phyloP scores from a whole-genome alignment of 1,140 invertebrate genomes.

The Camponotus vicinus region DNA sequence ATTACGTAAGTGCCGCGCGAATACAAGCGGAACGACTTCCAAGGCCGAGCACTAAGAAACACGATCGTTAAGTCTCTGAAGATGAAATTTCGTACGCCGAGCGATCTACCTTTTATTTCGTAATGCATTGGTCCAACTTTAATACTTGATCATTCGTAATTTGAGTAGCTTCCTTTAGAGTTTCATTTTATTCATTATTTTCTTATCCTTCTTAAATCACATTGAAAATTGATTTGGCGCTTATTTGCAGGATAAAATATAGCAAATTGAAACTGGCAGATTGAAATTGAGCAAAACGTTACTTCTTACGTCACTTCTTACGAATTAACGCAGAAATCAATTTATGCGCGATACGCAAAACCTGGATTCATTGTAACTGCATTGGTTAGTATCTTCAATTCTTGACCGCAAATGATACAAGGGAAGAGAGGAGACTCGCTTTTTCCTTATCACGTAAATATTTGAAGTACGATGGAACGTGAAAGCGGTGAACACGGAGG shows the following conservation, averaged over 20 bases:
- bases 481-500: not conserved
- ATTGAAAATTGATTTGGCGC: not conserved
- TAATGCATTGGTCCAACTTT: conserved; percentile 64
- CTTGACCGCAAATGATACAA: not conserved
- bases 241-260: not conserved
- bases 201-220: not conserved
- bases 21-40: conserved; percentile 72
- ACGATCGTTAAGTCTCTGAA: conserved; percentile 73
- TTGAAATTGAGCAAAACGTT: not conserved
- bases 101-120: conserved; percentile 18
- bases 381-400: not conserved
- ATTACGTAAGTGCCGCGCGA: conserved; percentile 76
- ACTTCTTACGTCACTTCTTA: not conserved
- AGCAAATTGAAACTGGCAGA: not conserved
- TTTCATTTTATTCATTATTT: not conserved
- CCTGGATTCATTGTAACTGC: not conserved
- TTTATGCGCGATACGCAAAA: not conserved
- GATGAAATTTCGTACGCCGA: conserved; percentile 66
- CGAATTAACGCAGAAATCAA: not conserved
- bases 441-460: conserved; percentile 1
- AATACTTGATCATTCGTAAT: conserved; percentile 52
- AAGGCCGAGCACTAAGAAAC: conserved; percentile 77
- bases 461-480: conserved; percentile 11
- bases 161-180: not conserved
- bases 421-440: not conserved